Conservation (phyloP, 2,113 vertebrate species). For the Cyprinodon brontotheroides region DNA sequence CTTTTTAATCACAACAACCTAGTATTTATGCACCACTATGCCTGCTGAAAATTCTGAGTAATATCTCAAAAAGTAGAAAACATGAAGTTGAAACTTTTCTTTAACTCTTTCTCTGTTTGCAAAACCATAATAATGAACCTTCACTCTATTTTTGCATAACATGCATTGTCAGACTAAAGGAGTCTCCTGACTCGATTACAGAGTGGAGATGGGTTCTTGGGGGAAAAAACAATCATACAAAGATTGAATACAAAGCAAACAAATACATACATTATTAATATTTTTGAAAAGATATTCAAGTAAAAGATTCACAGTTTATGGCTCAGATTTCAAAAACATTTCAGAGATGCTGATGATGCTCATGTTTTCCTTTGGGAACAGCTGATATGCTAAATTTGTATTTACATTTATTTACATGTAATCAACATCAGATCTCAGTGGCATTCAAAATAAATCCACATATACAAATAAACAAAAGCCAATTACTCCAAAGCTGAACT, state of each 20-base stretch:
- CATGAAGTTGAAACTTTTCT: no score
- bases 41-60: no score
- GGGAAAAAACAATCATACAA: not conserved
- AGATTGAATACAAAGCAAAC: not conserved
- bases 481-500: no score
- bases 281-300: not conserved
- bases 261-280: not conserved
- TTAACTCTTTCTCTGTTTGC: no score
- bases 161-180: conserved; percentile 42
- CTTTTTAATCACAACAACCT: no score
- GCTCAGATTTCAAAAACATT: not conserved
- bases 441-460: no score
- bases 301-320: no score
- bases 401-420: no score
- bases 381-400: not conserved
- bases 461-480: no score
- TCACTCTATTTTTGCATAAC: conserved; percentile 51
- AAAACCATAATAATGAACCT: not conserved
- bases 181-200: conserved; percentile 18
- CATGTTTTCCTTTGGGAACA: not conserved
- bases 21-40: no score
- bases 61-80: no score
- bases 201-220: conserved; percentile 3
- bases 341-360: not conserved
- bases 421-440: no score